Evolutionary conservation across 1,140 invertebrate genomes (phyloP).

Genomic region (Musca vetustissima): DNA sequence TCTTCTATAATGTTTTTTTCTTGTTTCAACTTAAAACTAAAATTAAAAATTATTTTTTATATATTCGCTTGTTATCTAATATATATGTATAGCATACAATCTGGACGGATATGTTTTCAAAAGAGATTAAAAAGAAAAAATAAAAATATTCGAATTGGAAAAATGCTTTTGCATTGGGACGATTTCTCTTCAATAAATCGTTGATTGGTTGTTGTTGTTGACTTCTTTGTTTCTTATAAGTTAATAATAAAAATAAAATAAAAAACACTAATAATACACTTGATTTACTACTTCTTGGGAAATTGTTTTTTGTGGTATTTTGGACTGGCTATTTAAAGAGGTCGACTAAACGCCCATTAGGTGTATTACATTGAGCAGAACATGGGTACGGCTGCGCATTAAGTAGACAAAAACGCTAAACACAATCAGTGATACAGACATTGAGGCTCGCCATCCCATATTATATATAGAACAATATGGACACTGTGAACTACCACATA

Average conservation of each 20-base stretch:
- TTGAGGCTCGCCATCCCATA: conserved; percentile 57
- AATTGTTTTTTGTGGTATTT: background rate
- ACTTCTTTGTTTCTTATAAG: conserved; percentile 9
- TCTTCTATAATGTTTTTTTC: too few relatives aligned
- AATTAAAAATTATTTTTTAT: background rate
- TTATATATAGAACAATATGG: conserved; percentile 94
- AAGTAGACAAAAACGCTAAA: conserved; percentile 52
- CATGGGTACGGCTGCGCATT: conserved; percentile 48
- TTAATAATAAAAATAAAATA: too few relatives aligned
- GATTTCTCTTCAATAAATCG: background rate
- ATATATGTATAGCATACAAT: background rate
- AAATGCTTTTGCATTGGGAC: background rate
- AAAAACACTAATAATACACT: conserved; percentile 3
- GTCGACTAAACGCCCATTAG: conserved; percentile 31
- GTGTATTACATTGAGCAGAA: conserved; percentile 44
- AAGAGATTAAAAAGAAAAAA: too few relatives aligned
- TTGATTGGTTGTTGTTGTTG: background rate
- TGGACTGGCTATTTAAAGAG: background rate
- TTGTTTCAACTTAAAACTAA: conserved; percentile 6
- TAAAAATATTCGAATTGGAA: conserved; percentile 10
- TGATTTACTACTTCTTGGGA: background rate
- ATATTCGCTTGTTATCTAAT: conserved; percentile 1
- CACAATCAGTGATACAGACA: conserved; percentile 48
- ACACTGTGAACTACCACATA: conserved; percentile 97
- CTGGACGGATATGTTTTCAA: conserved; percentile 11